These are phyloP conservation scores for Ctenomys sociabilis DNA, from an alignment of 2,113 vertebrate species.

Conservation along the genomic window DNA sequence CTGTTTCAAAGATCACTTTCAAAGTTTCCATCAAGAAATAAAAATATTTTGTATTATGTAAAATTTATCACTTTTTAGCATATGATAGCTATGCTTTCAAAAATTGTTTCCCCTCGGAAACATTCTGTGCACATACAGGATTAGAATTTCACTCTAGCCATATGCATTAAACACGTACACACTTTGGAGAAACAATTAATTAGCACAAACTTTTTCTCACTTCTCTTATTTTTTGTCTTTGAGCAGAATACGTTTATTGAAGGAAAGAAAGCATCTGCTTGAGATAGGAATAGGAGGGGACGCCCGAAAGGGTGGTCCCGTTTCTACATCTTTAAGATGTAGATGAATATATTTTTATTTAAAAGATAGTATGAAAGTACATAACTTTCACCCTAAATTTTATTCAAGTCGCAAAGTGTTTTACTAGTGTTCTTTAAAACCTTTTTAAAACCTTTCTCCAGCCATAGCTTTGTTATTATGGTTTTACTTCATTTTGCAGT, in stretches of 20 bases:
- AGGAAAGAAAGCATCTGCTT: too few relatives aligned
- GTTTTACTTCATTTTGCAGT: not conserved
- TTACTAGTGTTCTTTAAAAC: not conserved
- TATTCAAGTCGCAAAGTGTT: not conserved
- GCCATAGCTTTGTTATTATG: not conserved
- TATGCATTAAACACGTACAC: not conserved
- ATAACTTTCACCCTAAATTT: not conserved
- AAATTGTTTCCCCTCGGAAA: not conserved
- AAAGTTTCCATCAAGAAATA: not conserved
- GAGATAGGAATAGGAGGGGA: too few relatives aligned
- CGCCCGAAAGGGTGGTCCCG: too few relatives aligned
- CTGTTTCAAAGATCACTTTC: not conserved
- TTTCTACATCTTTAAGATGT: not conserved
- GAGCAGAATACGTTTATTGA: too few relatives aligned
- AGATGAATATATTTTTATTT: not conserved
- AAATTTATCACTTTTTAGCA: not conserved
- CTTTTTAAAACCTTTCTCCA: not conserved
- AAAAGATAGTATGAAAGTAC: not conserved
- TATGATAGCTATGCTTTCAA: not conserved
- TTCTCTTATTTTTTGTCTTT: too few relatives aligned
- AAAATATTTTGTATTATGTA: not conserved
- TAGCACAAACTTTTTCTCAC: not conserved
- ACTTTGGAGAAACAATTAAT: not conserved
- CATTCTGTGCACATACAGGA: not conserved
- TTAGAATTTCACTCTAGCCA: not conserved